Evolutionary conservation across 2,888 invertebrate species (phyloP), one percentile per base, ranked within the genome.

Genomic region (Pristionchus entomophagus): DNA sequence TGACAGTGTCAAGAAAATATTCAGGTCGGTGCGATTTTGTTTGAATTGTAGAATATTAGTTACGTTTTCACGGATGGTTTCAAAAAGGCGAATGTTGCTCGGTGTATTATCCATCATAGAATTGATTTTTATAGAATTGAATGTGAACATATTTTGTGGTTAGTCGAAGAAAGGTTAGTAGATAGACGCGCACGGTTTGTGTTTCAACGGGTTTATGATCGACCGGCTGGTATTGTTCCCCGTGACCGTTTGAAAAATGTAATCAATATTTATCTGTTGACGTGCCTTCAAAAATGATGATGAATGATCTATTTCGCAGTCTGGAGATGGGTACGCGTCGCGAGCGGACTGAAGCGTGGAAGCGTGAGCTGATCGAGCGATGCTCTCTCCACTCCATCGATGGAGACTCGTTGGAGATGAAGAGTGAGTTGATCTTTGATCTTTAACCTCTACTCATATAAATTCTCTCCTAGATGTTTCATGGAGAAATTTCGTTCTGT

Each of bases 331-430:
- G 92, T 12, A 89, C 91, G 8, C 86, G 92, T 38, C 81, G 88
- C 8, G 92, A 93, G 45, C 77, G 91, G 35, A 91, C 92, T 6
- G 88, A 87, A 45, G 93, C 91, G 86, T 93, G 92, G 91, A 93
- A 93, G 86, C 59, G 87, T 14, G 86, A 87, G 49, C 82, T 93
- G 83, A 89, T 92, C 84, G 90, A 91, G 32, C 22, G 53, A 32
- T 41, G 62, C 45, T 38, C 62, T 1, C 88, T 89, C 41, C 91
- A 93, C 86, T 88, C 91, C 3, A 88, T 91, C 78, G 93, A 93
- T 73, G 65, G 65, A 22, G 88, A 86, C 62, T 91, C 92, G 51
- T 80, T 90, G n/a, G 91, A 91, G 87, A 89, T 89, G 87, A 91
- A 89, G 87, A 91, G 92, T 92, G 45, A 53, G 87, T 56, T 14